Base-by-base conservation (phyloP, 2,888 invertebrate genomes). In the Luperina nickerlii region DNA sequence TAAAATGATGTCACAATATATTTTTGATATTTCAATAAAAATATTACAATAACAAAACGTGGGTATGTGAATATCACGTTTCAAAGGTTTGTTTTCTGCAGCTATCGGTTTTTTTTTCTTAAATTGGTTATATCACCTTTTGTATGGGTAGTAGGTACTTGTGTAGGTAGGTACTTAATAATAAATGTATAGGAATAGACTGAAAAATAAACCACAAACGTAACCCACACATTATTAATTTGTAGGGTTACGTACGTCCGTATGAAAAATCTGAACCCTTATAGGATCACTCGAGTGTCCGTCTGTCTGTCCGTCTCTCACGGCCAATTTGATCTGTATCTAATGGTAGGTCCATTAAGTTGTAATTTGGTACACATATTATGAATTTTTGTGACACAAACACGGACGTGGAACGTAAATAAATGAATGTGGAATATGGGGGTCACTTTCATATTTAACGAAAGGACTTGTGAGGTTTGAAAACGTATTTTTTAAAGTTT, bases 1-100 rank as follows among this genome's bases (percentile, higher is more conserved):
- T 42, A 42, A 81, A 82, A 51, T n/a, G 4, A 42, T 48, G 27
- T 67, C 20, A 62, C 8, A 74, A 20, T 18, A 74, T 38, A 60
- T 60, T 79, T 67, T n/a, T 32, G 5, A 8, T 42, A 62, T 65
- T 63, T 70, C 2, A 18, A 71, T 11, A 42, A 32, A 51, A 51
- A 51, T 2, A 27, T 20, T 2, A 63, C 45, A 48, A 20, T 8
- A 65, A 32, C 4, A 13, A 24, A 24, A 27, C 18, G 32, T 45
- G n/a, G 7, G 11, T 24, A n/a, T n/a, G 3, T 24, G 32, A 54
- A 32, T 32, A 76, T 24, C 2, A 66, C 9, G 18, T 68, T 32
- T 20, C 0, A 6, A 7, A 27, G n/a, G 18, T 48, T 24, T 8
- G 0, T 38, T 60, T 57, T 60, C n/a, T 54, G 7, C 1, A 2